Base-by-base conservation (phyloP, 2,113 vertebrate genomes). In the Campylomormyrus numenius region DNA sequence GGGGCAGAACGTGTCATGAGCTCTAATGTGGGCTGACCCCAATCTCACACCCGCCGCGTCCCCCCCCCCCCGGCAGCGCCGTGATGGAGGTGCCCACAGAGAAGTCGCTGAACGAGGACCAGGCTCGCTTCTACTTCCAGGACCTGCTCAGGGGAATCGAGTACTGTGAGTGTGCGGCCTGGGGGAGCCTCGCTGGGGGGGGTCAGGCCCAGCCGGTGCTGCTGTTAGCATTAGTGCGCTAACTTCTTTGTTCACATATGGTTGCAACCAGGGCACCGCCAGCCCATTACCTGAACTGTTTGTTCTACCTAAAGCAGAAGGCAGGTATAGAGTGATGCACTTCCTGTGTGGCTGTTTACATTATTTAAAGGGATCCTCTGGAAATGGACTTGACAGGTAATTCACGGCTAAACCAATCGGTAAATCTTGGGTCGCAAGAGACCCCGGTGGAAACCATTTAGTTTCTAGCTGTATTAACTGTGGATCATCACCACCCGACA, bases 81-180 rank as follows among this genome's bases (percentile, higher is more conserved):
- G 98, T 99, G 94, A 98, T 99, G 98, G 98, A 99, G 94, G 96
- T 99, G 87, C 98, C 98, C 35, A 96, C 98, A 52, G 94, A 97
- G 91, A 99, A 98, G 92, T 97, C 97, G 0, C 97, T 99, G 66
- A 97, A 97, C 0, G 98, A 99, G 93, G 97, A 98, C 92, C 98
- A 98, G 94, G 97, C 97, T 48, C 97, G 98, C 1, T 99, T 99
- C 94, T 99, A 99, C 95, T 99, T 99, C 95, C 97, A 98, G 93
- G 98, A 99, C 93, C 95, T 99, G 91, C 97, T 99, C 94, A 97
- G 98, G 95, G 98, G 98, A 95, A 99, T 99, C 0, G 98, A 99
- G 93, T 99, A 98, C 91, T 93, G 98, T 99, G 94, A 98, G 98
- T 96, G 56, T 31, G 21, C 35, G 1, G 42, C 8, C 42, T 46